Conservation (phyloP, 2,797 vertebrate genomes). For the Gymnothorax reevesii region DNA sequence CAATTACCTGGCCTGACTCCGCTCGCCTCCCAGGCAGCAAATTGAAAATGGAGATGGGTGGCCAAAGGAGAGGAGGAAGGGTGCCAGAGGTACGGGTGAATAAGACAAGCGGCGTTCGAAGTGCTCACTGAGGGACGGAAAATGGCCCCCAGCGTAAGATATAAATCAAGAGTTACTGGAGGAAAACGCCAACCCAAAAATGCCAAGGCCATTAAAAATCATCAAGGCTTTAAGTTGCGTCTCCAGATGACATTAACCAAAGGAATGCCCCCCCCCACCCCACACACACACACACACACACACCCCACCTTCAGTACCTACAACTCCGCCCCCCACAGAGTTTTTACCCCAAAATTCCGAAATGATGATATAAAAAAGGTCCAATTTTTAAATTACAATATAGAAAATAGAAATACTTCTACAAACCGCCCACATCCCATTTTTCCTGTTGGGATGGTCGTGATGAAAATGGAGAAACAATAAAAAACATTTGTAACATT, state of each 20-base stretch:
- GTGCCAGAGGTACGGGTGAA: neutral
- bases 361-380: neutral
- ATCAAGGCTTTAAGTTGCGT: constrained; percentile 61
- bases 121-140: neutral
- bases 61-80: neutral
- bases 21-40: constrained; percentile 48
- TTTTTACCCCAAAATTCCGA: no score
- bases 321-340: no score
- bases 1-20: constrained; percentile 59
- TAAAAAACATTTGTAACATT: neutral
- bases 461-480: neutral
- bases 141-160: neutral
- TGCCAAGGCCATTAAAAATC: constrained; percentile 66
- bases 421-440: neutral
- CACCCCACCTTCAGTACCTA: no score
- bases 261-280: constrained; percentile 45
- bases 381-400: neutral
- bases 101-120: neutral
- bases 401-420: no score
- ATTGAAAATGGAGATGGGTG: constrained; percentile 53
- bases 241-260: constrained; percentile 64
- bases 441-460: neutral
- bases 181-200: constrained; percentile 59
- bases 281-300: no score
- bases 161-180: constrained; percentile 30